Conservation (phyloP, 2,888 invertebrate genomes). For the Mesoligia furuncula region DNA sequence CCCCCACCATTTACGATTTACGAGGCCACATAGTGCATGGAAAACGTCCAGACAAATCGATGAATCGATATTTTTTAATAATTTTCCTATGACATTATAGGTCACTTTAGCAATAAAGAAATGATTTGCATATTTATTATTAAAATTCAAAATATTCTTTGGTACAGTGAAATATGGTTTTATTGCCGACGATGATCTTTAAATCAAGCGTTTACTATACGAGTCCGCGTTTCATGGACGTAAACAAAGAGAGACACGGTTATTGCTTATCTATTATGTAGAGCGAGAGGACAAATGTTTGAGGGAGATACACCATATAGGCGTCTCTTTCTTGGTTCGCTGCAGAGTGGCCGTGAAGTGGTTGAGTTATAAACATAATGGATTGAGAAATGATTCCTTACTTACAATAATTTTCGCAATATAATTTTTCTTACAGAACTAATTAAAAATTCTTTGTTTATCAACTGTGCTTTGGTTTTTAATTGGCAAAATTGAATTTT, state of each 20-base stretch:
- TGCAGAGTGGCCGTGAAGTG: slow-evolving; percentile 66
- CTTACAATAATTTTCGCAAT: slow-evolving; percentile 22
- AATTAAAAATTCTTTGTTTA: not conserved
- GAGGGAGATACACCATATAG: slow-evolving; percentile 70
- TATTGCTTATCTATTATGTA: slow-evolving; percentile 77
- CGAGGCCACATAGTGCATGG: slow-evolving; percentile 87
- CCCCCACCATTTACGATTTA: slow-evolving; percentile 85
- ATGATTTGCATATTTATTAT: slow-evolving; percentile 4
- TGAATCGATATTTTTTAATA: slow-evolving; percentile 67
- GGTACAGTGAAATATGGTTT: slow-evolving; percentile 8
- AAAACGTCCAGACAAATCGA: slow-evolving; percentile 79
- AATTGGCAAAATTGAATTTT: not conserved
- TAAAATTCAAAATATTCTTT: not conserved
- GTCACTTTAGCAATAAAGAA: slow-evolving; percentile 1
- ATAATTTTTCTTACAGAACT: slow-evolving; percentile 5
- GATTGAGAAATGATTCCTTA: slow-evolving; percentile 57
- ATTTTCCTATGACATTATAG: slow-evolving; percentile 24
- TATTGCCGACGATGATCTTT: slow-evolving; percentile 61
- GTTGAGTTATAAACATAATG: slow-evolving; percentile 61
- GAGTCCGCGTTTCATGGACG: slow-evolving; percentile 83
- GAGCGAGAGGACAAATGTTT: slow-evolving; percentile 77
- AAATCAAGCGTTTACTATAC: slow-evolving; percentile 77
- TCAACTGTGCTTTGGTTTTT: not conserved
- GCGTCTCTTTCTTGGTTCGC: slow-evolving; percentile 74
- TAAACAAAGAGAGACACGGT: slow-evolving; percentile 85